Conservation (phyloP, 2,888 invertebrate species). For the Cotesia congregata region DNA sequence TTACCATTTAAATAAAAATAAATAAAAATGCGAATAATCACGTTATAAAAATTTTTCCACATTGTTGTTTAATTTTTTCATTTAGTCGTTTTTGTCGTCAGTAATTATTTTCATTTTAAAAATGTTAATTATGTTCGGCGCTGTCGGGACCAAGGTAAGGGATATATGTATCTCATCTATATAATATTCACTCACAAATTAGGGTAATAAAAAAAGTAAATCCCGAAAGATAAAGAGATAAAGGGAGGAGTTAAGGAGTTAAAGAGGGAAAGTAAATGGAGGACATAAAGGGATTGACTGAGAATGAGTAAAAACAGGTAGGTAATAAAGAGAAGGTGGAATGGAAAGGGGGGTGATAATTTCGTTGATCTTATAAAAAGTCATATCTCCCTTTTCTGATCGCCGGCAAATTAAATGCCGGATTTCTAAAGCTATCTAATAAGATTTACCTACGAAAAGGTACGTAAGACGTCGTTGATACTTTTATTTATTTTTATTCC, state of each 20-base stretch:
- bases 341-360: slow-evolving; percentile 36
- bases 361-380: slow-evolving; percentile 48
- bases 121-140: slow-evolving; percentile 35
- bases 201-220: slow-evolving; percentile 13
- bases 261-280: slow-evolving; percentile 4
- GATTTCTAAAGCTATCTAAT: slow-evolving; percentile 42
- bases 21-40: slow-evolving; percentile 10
- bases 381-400: slow-evolving; percentile 37
- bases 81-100: slow-evolving; percentile 39
- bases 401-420: slow-evolving; percentile 32
- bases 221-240: slow-evolving; percentile 23
- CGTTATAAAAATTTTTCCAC: slow-evolving; percentile 30
- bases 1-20: slow-evolving; percentile 25
- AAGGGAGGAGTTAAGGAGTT: slow-evolving; percentile 11
- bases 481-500: slow-evolving; percentile 29
- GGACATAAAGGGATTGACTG: slow-evolving; percentile 21
- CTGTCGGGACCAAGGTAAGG: slow-evolving; percentile 27
- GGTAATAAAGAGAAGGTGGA: slow-evolving; percentile 5
- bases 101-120: slow-evolving; percentile 22
- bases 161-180: slow-evolving; percentile 19
- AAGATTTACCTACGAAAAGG: slow-evolving; percentile 44
- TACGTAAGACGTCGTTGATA: slow-evolving; percentile 47
- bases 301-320: not conserved
- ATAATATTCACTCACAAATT: slow-evolving; percentile 37
- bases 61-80: slow-evolving; percentile 35